A percentile compares a stretch with the other conserved stretches of the same genome.
Conservation (phyloP, 2,888 invertebrate genomes). For the Anoncus sp. region DNA sequence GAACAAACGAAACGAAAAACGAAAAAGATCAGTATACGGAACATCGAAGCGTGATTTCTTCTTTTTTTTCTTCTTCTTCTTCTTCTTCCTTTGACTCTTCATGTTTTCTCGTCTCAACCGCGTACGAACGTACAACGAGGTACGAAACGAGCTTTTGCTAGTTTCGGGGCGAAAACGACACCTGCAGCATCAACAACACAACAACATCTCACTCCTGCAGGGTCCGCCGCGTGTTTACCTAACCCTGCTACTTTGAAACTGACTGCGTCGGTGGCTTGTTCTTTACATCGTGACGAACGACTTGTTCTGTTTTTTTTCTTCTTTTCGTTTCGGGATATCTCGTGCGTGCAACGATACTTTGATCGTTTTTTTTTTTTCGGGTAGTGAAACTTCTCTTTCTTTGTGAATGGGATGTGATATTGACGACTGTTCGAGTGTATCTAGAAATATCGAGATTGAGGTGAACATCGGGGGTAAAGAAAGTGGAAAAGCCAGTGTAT, state of each 20-base stretch:
- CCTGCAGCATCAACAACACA: slow-evolving; percentile 5
- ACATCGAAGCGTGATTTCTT: slow-evolving; percentile 21
- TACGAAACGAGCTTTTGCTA: slow-evolving; percentile 19
- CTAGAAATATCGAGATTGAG: neutral
- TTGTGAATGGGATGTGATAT: slow-evolving; percentile 1
- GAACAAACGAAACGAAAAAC: too few species aligned
- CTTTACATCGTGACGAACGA: neutral
- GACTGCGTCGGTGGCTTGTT: slow-evolving; percentile 7
- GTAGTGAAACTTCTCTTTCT: neutral
- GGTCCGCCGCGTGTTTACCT: slow-evolving; percentile 47
- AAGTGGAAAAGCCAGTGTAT: slow-evolving; percentile 20
- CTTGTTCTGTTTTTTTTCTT: neutral
- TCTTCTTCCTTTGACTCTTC: neutral
- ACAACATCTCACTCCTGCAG: slow-evolving; percentile 6
- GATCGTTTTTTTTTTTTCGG: neutral
- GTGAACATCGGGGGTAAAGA: neutral
- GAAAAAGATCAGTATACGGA: slow-evolving; percentile 41
- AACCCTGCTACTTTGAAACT: slow-evolving; percentile 4
- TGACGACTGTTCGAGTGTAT: neutral
- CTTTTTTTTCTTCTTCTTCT: slow-evolving; percentile 15
- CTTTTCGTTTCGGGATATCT: neutral
- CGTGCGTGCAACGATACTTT: slow-evolving; percentile 1
- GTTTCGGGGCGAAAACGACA: slow-evolving; percentile 24
- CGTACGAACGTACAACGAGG: slow-evolving; percentile 63
- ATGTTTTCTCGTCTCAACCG: slow-evolving; percentile 1